Evolutionary conservation across 2,888 invertebrate genomes (phyloP).

Genomic region (Trileptium ribeirensis): DNA sequence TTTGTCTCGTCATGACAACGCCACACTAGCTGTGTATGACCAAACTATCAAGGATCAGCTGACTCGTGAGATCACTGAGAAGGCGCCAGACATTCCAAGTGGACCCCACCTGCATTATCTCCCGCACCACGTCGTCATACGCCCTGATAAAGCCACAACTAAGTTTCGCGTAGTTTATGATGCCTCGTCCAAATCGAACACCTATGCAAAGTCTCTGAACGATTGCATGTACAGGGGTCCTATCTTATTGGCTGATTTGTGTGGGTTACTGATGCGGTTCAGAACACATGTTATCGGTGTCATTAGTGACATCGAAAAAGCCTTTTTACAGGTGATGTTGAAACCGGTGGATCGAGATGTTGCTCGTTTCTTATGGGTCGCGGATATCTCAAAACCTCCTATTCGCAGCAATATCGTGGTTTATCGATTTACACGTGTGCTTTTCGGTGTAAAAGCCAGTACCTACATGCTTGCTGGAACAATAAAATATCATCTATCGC

Average conservation of each 20-base stretch:
- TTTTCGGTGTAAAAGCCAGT: constrained; percentile 4
- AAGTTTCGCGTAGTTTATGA: constrained; percentile 13
- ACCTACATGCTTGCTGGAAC: constrained; percentile 12
- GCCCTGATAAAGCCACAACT: neutral
- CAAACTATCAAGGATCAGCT: constrained; percentile 10
- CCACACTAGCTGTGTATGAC: neutral
- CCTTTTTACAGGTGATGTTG: constrained; percentile 12
- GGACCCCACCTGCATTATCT: constrained; percentile 3
- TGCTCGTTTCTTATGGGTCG: constrained; percentile 18
- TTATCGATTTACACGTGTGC: constrained; percentile 14
- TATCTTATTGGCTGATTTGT: neutral
- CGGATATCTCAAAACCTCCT: neutral
- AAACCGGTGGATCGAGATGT: neutral
- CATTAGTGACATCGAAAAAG: constrained; percentile 14
- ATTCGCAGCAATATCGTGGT: neutral
- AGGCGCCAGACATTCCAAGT: neutral
- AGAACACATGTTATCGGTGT: neutral
- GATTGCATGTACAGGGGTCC: constrained; percentile 10
- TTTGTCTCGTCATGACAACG: neutral
- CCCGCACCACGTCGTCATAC: constrained; percentile 15
- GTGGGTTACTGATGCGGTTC: constrained; percentile 12
- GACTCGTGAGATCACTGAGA: constrained; percentile 18
- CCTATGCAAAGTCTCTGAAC: neutral
- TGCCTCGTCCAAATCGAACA: neutral
- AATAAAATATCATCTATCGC: neutral